Percentiles rank a stretch among this genome's conserved stretches.
These are phyloP conservation scores for Oopsacas minuta DNA, from an alignment of 37 sponge, comb jelly and placozoan genomes.

Conservation along the genomic window DNA sequence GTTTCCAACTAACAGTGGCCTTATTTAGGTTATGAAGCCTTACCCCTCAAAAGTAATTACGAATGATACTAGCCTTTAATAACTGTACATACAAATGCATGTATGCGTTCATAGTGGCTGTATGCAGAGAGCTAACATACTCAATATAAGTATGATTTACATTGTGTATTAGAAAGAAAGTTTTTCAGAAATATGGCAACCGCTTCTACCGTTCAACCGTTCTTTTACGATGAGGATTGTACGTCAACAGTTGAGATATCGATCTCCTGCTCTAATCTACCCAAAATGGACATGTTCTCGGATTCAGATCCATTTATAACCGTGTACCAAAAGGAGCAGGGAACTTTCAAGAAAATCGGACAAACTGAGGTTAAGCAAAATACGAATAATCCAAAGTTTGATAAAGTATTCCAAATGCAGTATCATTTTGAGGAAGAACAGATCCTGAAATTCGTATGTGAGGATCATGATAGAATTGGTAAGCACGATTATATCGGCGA, in stretches of 20 bases:
- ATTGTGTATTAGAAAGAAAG: background rate
- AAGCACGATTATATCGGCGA: conserved; percentile 63
- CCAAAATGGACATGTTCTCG: conserved; percentile 64
- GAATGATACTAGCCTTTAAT: no score
- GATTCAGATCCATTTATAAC: conserved; percentile 76
- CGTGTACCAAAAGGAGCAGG: conserved; percentile 26
- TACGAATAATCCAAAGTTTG: conserved; percentile 83
- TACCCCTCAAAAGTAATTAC: no score
- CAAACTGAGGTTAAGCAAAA: conserved; percentile 70
- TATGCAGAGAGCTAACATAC: background rate
- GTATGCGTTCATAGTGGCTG: background rate
- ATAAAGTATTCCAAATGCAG: conserved; percentile 59
- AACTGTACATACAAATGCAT: no score
- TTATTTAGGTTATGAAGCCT: no score
- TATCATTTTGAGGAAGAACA: conserved; percentile 94
- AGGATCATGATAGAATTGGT: conserved; percentile 31
- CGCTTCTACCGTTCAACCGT: background rate
- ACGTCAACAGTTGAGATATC: conserved; percentile 60
- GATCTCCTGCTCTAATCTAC: conserved; percentile 49
- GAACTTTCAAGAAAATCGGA: conserved; percentile 38
- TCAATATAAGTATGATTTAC: background rate
- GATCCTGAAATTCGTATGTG: conserved; percentile 51
- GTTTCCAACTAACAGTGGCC: no score
- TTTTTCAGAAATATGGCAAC: background rate
- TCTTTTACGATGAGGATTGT: background rate